phyloP scores from a whole-genome alignment of 2,888 invertebrate species.

The Scaeva pyrastri region DNA sequence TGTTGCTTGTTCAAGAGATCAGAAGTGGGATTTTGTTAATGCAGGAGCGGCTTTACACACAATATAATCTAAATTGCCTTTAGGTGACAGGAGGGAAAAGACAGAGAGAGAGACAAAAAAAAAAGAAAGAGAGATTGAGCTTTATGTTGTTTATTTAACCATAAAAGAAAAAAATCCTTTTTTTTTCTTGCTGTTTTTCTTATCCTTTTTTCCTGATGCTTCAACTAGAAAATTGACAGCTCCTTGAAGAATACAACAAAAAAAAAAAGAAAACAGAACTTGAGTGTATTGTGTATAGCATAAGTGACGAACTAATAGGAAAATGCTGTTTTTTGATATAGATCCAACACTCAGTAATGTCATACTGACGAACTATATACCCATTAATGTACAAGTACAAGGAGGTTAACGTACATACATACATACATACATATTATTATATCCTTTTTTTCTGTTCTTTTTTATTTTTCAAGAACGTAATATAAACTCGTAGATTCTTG shows the following conservation, averaged over 20 bases:
- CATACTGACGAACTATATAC: slow-evolving; percentile 1
- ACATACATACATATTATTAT: too few species aligned
- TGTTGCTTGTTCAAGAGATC: slow-evolving; percentile 4
- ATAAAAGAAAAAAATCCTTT: slow-evolving; percentile 8
- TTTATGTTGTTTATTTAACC: slow-evolving; percentile 28
- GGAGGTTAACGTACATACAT: too few species aligned
- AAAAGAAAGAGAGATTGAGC: not conserved
- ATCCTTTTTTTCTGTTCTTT: slow-evolving; percentile 6
- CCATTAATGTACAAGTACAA: too few species aligned
- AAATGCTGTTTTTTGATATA: not conserved
- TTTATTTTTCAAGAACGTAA: slow-evolving; percentile 9
- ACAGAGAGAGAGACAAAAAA: too few species aligned
- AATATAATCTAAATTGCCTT: slow-evolving; percentile 41
- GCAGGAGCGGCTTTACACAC: slow-evolving; percentile 48
- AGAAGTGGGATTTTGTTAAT: slow-evolving; percentile 46
- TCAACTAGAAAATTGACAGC: slow-evolving; percentile 29
- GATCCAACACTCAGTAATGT: not conserved
- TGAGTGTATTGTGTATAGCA: not conserved
- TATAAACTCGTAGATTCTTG: not conserved
- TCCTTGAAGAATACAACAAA: too few species aligned
- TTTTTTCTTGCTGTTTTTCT: too few species aligned
- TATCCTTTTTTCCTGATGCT: not conserved
- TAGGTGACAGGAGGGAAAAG: not conserved
- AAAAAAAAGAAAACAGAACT: too few species aligned
- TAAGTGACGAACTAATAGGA: not conserved